Base-by-base conservation (phyloP, 2,888 invertebrate species). In the Linnaemya tessellans region DNA sequence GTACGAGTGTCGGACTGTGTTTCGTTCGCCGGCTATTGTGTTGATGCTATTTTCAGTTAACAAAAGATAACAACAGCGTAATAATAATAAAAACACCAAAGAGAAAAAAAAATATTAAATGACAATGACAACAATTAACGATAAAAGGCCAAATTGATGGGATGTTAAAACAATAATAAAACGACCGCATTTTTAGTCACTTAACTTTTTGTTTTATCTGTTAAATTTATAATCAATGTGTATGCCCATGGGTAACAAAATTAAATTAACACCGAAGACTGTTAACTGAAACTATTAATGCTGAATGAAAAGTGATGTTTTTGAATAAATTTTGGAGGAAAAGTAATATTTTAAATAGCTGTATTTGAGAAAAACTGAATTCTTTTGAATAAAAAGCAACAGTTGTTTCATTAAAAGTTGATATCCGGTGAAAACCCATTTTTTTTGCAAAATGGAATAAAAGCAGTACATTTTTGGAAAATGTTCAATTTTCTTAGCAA, bases 91-190 rank as follows among this genome's bases (percentile, higher is more conserved):
- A 64, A 74, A 70, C 30, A 75, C 35, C 15, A 60, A 7, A 4
- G 20, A 20, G 25, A 30, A 54, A 3, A 70, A 73, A 70, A 70
- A 70, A 80, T 30, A 38, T 62, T 73, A n/a, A 43, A 67, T 35
- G 65, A 80, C 80, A 84, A 84, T 80, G 77, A 78, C 80, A 51
- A 80, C 77, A 84, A 81, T 84, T 84, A 84, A 74, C 77, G 84
- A 80, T 77, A 80, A 84, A 80, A 71, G 77, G 38, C 54, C 25
- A 73, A 80, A 84, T 84, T 84, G 80, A 84, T 84, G 73, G 77
- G 62, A 73, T 73, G 65, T 65, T 75, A 73, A 80, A 75, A 74
- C 62, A 60, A 68, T 15, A 54, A 49, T n/a, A 60, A 51, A 68
- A 64, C 67, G 20, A 18, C 8, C 30, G 35, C 67, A 73, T 46